A percentile compares a stretch with the other conserved stretches of the same genome.
These are phyloP conservation scores for Alexandromys fortis DNA, from an alignment of 2,113 vertebrate species.

Conservation along the genomic window DNA sequence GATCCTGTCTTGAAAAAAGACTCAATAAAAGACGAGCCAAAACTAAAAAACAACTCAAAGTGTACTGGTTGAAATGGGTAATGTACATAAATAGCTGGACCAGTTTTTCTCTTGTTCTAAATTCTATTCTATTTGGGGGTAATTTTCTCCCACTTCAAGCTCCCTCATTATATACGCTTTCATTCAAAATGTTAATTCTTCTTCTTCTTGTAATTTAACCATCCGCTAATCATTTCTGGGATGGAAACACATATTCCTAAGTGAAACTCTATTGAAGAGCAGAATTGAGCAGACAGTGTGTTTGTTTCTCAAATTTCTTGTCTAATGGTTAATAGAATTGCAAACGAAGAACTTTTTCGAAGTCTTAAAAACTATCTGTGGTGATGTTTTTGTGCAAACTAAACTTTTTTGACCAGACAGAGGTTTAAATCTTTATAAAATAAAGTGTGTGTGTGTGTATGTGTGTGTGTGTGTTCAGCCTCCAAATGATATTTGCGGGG, in stretches of 20 bases:
- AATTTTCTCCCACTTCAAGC: slow-evolving; percentile 75
- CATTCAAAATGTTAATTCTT: slow-evolving; percentile 77
- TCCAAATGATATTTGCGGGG: neutral
- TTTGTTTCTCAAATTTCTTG: slow-evolving; percentile 71
- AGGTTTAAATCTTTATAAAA: slow-evolving; percentile 28
- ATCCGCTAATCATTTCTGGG: slow-evolving; percentile 67
- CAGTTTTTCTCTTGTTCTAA: slow-evolving; percentile 70
- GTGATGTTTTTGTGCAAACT: slow-evolving; percentile 45
- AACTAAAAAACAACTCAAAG: slow-evolving; percentile 75
- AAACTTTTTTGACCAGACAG: slow-evolving; percentile 51
- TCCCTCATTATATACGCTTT: slow-evolving; percentile 66
- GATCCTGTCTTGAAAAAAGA: neutral
- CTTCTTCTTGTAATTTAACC: slow-evolving; percentile 59
- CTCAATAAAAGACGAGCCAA: neutral
- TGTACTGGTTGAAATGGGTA: slow-evolving; percentile 57
- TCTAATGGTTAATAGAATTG: slow-evolving; percentile 69
- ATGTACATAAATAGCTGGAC: slow-evolving; percentile 65
- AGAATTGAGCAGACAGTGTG: slow-evolving; percentile 59
- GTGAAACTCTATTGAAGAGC: slow-evolving; percentile 42
- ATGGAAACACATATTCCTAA: slow-evolving; percentile 74
- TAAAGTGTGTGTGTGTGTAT: neutral
- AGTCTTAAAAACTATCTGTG: slow-evolving; percentile 63
- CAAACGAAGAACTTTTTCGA: slow-evolving; percentile 65
- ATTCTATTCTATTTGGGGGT: slow-evolving; percentile 72
- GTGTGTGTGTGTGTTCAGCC: too few species aligned